These are phyloP conservation scores for Drosophila emarginata DNA, from an alignment of 2,888 invertebrate genomes.

Conservation along the genomic window DNA sequence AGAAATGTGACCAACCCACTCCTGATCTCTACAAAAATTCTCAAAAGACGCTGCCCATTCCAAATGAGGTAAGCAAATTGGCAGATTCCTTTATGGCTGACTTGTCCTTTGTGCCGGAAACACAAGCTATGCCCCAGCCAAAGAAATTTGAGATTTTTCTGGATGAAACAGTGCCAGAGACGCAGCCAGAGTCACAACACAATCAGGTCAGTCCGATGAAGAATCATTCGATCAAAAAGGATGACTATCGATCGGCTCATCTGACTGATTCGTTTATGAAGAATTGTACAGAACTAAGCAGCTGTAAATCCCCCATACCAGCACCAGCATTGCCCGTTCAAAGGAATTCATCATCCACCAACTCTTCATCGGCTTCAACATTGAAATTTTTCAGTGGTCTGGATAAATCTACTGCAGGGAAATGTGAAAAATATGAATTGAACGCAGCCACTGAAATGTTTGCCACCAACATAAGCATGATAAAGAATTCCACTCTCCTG, in stretches of 20 bases:
- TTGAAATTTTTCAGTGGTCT: not conserved
- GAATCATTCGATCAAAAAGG: constrained; percentile 12
- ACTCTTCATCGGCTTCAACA: not conserved
- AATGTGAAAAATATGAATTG: constrained; percentile 61
- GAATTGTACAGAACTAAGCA: constrained; percentile 62
- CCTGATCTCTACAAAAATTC: constrained; percentile 47
- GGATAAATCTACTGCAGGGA: not conserved
- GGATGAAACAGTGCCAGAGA: constrained; percentile 53
- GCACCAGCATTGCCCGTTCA: not conserved
- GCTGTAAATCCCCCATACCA: constrained; percentile 32
- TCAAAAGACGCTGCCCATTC: constrained; percentile 8
- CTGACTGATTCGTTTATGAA: constrained; percentile 70
- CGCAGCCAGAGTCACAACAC: not conserved
- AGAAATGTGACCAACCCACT: constrained; percentile 57
- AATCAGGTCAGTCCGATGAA: constrained; percentile 2
- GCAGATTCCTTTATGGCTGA: constrained; percentile 63
- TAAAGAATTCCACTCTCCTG: constrained; percentile 79
- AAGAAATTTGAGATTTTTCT: constrained; percentile 56
- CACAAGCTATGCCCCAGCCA: constrained; percentile 37
- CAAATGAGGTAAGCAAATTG: constrained; percentile 16
- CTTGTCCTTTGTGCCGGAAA: constrained; percentile 65
- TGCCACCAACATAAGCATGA: constrained; percentile 74
- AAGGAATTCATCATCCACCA: not conserved
- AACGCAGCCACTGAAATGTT: constrained; percentile 80
- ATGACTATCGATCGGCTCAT: constrained; percentile 24